Evolutionary conservation across 2,797 vertebrate species (phyloP).

Genomic region (Onychomys leucogaster): DNA sequence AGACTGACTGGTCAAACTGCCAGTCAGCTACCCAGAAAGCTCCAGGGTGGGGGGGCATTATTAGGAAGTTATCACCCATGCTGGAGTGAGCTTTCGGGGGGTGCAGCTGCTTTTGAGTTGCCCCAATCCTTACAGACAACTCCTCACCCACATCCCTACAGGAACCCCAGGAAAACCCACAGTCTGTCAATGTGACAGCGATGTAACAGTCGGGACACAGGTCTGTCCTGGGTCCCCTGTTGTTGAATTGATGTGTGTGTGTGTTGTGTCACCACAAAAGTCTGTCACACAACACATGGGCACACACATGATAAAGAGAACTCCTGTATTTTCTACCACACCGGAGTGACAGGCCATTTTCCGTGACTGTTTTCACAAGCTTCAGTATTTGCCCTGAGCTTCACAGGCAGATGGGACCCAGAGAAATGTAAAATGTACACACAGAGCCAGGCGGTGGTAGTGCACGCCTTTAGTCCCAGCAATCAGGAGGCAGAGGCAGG

Average conservation of each 20-base stretch:
- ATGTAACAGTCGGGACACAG: neutral
- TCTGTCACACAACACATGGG: neutral
- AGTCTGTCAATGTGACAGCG: neutral
- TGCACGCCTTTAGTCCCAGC: too few species aligned
- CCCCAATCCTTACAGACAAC: neutral
- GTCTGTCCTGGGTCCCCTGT: neutral
- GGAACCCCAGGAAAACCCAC: neutral
- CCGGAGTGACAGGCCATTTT: neutral
- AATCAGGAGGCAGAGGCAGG: too few species aligned
- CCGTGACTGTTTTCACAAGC: neutral
- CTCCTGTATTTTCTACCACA: neutral
- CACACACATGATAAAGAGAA: constrained; percentile 3
- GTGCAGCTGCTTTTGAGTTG: neutral
- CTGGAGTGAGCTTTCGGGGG: neutral
- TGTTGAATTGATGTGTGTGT: neutral
- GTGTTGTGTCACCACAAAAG: neutral
- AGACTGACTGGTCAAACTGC: neutral
- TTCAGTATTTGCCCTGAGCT: neutral
- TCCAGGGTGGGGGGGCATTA: neutral
- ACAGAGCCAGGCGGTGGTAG: too few species aligned
- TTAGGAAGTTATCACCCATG: neutral
- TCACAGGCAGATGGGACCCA: neutral
- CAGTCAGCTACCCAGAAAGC: neutral
- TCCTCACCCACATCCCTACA: neutral
- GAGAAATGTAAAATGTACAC: neutral